Evolutionary conservation across 1,140 invertebrate species (phyloP).

Genomic region (Penaeus indicus): DNA sequence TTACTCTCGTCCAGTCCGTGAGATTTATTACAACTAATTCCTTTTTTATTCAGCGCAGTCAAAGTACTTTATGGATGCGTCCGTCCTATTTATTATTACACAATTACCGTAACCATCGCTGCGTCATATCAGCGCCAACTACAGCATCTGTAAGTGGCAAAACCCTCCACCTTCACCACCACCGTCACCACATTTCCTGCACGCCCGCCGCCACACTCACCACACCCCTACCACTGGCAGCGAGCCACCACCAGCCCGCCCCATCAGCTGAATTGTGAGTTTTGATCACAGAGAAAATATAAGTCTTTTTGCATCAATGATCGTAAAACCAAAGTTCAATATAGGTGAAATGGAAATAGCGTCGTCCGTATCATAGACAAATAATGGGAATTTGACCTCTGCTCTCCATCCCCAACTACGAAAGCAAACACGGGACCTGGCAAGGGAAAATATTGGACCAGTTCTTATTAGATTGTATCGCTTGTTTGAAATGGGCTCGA

Average conservation of each 20-base stretch:
- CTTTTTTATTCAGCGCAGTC: too few species aligned
- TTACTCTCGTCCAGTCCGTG: too few species aligned
- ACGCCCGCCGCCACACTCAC: slow-evolving; percentile 14
- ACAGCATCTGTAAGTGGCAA: too few species aligned
- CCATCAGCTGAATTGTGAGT: slow-evolving; percentile 50
- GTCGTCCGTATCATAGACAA: slow-evolving; percentile 53
- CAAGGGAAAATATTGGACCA: slow-evolving; percentile 53
- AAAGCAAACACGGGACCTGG: slow-evolving; percentile 44
- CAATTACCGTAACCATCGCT: too few species aligned
- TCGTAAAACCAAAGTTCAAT: slow-evolving; percentile 54
- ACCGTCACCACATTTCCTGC: not conserved
- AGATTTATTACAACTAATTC: too few species aligned
- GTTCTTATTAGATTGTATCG: slow-evolving; percentile 59
- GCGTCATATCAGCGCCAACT: too few species aligned
- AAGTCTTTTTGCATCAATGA: slow-evolving; percentile 32
- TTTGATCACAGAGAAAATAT: slow-evolving; percentile 7
- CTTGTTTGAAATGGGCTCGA: slow-evolving; percentile 56
- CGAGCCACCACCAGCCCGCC: too few species aligned
- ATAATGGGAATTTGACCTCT: slow-evolving; percentile 40
- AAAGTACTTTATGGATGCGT: too few species aligned
- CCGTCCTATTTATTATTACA: too few species aligned
- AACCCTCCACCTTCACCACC: slow-evolving; percentile 4
- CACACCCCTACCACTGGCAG: not conserved
- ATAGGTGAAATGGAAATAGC: slow-evolving; percentile 52
- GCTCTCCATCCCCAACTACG: not conserved